Evolutionary conservation across 2,113 vertebrate genomes (phyloP), one percentile per base, ranked within the genome.

Genomic region (Tauraco erythrolophus): DNA sequence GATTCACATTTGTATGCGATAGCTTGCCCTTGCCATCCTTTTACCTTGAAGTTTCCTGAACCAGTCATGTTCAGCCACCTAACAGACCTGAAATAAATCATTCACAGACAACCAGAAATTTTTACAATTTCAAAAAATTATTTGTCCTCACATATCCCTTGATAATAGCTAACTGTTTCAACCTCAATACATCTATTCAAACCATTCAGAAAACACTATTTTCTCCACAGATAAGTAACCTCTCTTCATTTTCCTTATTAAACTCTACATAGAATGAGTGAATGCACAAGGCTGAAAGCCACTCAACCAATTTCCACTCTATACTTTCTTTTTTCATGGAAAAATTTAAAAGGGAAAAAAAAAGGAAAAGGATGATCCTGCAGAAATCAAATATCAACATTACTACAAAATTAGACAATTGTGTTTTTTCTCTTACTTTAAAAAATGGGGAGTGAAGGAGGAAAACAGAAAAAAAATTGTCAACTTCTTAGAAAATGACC

Each of bases 291-390:
- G 14, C 16, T 64, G 43, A 89, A 89, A 87, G 69, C 31, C 50
- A 78, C n/a, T 84, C 50, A 58, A 51, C 50, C 6, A 6, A 69
- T 21, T 56, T 31, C 33, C 18, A 28, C 35, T 77, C 33, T 2
- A 46, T 14, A n/a, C 3, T 35, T 50, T 27, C 58, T 12, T 58
- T 79, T 35, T 21, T 9, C 9, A 16, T 2, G 4, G 8, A 39
- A 72, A 71, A 33, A 50, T 23, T 48, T 14, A 41, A 35, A 83
- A 51, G 9, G 6, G 11, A 24, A 54, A 30, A 15, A 8, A 10
- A 24, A 30, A 10, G 7, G 1, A 8, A 41, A 22, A 2, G 0
- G 1, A n/a, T 18, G 2, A 6, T 39, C 5, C 7, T 81, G 25
- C 1, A 15, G 33, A 56, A 91, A 95, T 64, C 19, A 84, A 87